phyloP scores from a whole-genome alignment of 2,888 invertebrate genomes.

The Neoaliturus tenellus region DNA sequence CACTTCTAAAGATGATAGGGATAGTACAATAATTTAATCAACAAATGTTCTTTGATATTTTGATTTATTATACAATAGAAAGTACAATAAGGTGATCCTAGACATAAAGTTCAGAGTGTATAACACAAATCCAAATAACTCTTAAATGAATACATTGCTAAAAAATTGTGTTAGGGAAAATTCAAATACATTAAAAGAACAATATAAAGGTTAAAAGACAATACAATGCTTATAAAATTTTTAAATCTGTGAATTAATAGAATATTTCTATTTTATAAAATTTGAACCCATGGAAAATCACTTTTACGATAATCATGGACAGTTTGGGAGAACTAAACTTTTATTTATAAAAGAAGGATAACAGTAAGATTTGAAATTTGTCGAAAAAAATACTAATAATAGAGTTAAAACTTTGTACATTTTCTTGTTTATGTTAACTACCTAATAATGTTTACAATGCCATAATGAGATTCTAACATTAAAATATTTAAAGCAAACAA shows the following conservation, averaged over 20 bases:
- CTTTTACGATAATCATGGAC: not conserved
- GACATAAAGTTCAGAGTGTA: constrained; percentile 7
- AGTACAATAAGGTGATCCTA: constrained; percentile 26
- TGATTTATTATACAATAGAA: constrained; percentile 6
- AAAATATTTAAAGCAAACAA: too few relatives aligned
- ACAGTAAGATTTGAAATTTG: too few relatives aligned
- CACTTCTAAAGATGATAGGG: too few relatives aligned
- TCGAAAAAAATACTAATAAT: too few relatives aligned
- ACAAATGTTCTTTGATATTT: too few relatives aligned
- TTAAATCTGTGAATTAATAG: not conserved
- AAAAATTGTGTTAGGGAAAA: not conserved
- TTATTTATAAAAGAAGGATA: too few relatives aligned
- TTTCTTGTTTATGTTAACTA: too few relatives aligned
- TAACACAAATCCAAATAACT: not conserved
- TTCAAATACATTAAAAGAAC: not conserved
- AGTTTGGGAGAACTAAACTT: too few relatives aligned
- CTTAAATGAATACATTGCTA: not conserved
- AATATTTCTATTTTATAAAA: not conserved
- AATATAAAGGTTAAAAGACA: constrained; percentile 1
- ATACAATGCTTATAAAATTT: not conserved
- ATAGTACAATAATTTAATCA: too few relatives aligned
- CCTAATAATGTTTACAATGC: too few relatives aligned
- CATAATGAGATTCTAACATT: too few relatives aligned
- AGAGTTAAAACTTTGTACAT: too few relatives aligned
- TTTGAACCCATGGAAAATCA: not conserved